Base-by-base conservation (phyloP, 2,797 vertebrate genomes). In the Cryptoblepharus egeriae region DNA sequence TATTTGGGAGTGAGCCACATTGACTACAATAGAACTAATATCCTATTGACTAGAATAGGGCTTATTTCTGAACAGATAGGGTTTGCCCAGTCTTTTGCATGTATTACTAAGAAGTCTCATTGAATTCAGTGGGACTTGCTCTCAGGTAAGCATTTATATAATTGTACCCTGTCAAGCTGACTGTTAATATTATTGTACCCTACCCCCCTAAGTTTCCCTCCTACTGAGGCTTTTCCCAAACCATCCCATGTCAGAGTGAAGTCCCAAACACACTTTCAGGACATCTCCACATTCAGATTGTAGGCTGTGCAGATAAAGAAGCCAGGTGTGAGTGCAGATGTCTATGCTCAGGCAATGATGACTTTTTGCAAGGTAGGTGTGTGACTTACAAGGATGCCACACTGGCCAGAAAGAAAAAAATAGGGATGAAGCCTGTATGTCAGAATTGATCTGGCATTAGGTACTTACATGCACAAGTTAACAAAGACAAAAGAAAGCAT, bases 401-500 rank as follows among this genome's bases (percentile, higher is more conserved):
- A 60, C 12, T 37, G 0, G 80, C 2, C 2, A 78, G 72, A 72
- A 83, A 81, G 77, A 82, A 39, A 35, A 10, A 16, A 39, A 61
- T 55, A 37, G 30, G 42, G 57, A 30, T 8, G 24, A 16, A 75
- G 28, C 69, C 77, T 49, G 60, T 77, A 83, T 12, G 81, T 58
- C 72, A 18, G 82, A 75, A 85, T 65, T 82, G 1, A 69, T 84
- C 64, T 83, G 24, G 82, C 86, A 2, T 49, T 49, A 12, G 45
- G 45, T 49, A 49, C 45, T 80, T 52, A n/a, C n/a, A 39, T 22
- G n/a, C 82, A 10, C 3, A 35, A 63, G 91, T 84, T 81, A 87
- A 76, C 88, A 86, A 88, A 60, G 87, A 67, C 57, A 73, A 24
- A 85, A 88, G 88, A 24, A 85, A 88, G 88, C 84, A 57, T 87